Percentiles rank a stretch among this genome's conserved stretches.
Evolutionary conservation across 2,113 vertebrate species (phyloP).

Genomic region (Elephantulus edwardii): DNA sequence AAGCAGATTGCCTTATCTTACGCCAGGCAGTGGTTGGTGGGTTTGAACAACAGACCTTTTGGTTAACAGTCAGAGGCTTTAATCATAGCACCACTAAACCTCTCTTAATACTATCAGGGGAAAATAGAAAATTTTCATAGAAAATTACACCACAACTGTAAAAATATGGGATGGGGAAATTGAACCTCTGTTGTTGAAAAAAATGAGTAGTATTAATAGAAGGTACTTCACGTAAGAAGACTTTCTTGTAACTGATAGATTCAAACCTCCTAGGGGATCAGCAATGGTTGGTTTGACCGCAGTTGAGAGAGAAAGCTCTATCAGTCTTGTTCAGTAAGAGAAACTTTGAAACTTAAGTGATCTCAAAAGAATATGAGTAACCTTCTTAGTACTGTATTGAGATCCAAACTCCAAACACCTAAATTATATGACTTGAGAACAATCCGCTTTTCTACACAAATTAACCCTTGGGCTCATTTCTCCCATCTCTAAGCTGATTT

Average conservation of each 20-base stretch:
- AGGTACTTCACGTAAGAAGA: background rate
- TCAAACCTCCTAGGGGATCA: background rate
- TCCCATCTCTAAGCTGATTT: no score
- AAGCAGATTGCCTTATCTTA: no score
- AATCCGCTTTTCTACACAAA: conserved; percentile 3
- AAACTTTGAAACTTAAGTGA: conserved; percentile 9
- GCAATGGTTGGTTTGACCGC: no score
- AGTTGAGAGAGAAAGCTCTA: no score
- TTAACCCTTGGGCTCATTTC: no score
- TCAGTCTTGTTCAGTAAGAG: background rate
- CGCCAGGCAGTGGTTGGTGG: no score
- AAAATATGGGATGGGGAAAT: background rate
- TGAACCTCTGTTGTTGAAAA: background rate
- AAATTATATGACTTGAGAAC: background rate
- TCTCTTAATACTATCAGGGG: no score
- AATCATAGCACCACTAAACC: no score
- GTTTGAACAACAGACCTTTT: no score
- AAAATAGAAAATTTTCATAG: no score
- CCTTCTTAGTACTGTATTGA: background rate
- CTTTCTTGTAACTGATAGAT: no score
- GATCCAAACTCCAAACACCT: background rate
- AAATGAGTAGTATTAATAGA: background rate
- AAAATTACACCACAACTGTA: background rate
- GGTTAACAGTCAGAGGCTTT: no score
- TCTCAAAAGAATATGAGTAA: conserved; percentile 1